Evolutionary conservation across 2,113 vertebrate genomes (phyloP).

Genomic region (Tauraco erythrolophus): DNA sequence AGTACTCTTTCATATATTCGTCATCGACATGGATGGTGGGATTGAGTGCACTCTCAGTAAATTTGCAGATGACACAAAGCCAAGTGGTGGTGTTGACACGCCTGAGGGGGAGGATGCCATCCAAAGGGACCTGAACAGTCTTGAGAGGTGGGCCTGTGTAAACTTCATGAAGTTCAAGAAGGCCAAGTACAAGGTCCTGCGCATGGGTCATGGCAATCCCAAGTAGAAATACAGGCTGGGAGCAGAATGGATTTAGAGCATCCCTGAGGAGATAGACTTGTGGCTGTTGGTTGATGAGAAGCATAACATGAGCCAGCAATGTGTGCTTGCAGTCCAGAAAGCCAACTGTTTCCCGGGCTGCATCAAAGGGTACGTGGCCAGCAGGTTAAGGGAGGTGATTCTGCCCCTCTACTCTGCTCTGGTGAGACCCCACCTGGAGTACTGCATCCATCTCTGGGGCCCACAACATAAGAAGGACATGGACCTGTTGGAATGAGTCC

Average conservation of each 20-base stretch:
- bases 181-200: neutral
- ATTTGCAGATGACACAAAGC: neutral
- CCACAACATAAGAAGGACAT: neutral
- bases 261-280: neutral
- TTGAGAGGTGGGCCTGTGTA: rapidly evolving
- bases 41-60: neutral
- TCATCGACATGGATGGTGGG: no score
- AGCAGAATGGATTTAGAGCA: neutral
- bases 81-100: neutral
- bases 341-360: neutral
- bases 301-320: neutral
- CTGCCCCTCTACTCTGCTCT: neutral
- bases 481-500: rapidly evolving
- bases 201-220: neutral
- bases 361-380: neutral
- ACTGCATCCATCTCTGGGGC: neutral
- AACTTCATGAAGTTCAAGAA: neutral
- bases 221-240: no score
- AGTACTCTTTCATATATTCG: neutral
- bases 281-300: neutral
- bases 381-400: neutral
- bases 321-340: neutral
- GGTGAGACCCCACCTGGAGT: neutral
- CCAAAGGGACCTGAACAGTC: neutral
- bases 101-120: neutral